phyloP scores from a whole-genome alignment of 2,888 invertebrate genomes.

The Tetropium fuscum region DNA sequence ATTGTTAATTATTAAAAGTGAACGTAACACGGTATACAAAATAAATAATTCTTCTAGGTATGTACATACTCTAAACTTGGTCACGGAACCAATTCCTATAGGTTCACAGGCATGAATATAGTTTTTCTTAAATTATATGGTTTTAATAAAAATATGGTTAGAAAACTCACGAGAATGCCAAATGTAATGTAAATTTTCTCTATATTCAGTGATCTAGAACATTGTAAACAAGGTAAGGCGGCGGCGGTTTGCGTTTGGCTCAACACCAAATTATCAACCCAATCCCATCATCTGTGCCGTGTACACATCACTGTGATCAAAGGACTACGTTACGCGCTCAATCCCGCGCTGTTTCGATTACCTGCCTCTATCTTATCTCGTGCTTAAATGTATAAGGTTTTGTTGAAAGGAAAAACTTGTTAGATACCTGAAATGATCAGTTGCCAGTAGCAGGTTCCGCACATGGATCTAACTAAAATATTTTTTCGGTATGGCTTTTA shows the following conservation, averaged over 20 bases:
- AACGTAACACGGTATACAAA: no score
- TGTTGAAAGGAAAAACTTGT: conserved; percentile 30
- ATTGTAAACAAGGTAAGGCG: conserved; percentile 61
- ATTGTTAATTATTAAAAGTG: no score
- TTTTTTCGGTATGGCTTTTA: no score
- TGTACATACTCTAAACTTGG: no score
- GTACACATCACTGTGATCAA: conserved; percentile 62
- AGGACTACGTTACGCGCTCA: conserved; percentile 50
- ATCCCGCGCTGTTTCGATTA: conserved; percentile 59
- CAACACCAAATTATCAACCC: conserved; percentile 62
- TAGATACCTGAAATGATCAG: conserved; percentile 18
- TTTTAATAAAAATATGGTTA: conserved; percentile 27
- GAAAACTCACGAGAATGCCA: conserved; percentile 40
- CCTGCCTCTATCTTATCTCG: conserved; percentile 56
- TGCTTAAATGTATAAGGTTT: conserved; percentile 55
- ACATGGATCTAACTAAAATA: not conserved
- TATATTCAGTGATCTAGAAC: conserved; percentile 61
- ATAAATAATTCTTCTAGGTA: no score
- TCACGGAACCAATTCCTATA: no score
- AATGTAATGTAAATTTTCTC: conserved; percentile 57
- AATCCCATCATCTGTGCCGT: conserved; percentile 61
- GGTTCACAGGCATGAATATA: no score
- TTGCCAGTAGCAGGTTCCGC: conserved; percentile 14
- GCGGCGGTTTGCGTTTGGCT: conserved; percentile 56
- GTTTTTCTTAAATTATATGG: conserved; percentile 37